A percentile compares a stretch with the other conserved stretches of the same genome.
These are phyloP conservation scores for Diacarnus erythraeanus DNA, from an alignment of 37 sponge, comb jelly and placozoan genomes.

Conservation along the genomic window DNA sequence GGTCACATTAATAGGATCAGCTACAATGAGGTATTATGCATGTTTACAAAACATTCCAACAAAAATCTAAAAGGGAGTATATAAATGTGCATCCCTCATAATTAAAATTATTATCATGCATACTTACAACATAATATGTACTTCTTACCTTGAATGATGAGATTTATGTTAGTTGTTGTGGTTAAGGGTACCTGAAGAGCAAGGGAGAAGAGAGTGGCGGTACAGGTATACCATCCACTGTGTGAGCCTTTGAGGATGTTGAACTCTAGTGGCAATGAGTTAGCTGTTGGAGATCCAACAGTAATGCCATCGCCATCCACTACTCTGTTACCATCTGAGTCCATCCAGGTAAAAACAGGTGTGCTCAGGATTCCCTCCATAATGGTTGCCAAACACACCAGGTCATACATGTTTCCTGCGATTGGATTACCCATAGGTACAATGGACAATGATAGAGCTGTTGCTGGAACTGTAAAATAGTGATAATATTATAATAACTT, in stretches of 20 bases:
- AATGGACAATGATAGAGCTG: conserved; percentile 5
- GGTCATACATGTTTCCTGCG: conserved; percentile 8
- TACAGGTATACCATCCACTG: background rate
- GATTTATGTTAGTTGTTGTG: background rate
- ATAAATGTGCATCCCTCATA: background rate
- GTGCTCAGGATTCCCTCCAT: conserved; percentile 17
- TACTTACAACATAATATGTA: background rate
- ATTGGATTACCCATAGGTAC: background rate
- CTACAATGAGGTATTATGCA: background rate
- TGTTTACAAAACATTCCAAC: background rate
- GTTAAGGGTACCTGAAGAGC: conserved; percentile 16
- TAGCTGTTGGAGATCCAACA: conserved; percentile 15
- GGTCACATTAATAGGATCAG: background rate
- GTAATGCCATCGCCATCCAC: background rate
- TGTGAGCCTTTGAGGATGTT: background rate
- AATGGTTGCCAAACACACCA: background rate
- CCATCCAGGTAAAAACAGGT: conserved; percentile 1
- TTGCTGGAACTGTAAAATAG: conserved; percentile 19
- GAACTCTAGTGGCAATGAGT: conserved; percentile 2
- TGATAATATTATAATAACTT: too few relatives aligned
- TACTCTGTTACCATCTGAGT: background rate
- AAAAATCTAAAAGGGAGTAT: background rate
- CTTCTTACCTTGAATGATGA: conserved; percentile 6
- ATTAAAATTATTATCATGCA: background rate
- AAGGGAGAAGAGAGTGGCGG: conserved; percentile 19